Conservation (phyloP, 1,140 invertebrate genomes). For the Sogatella furcifera region DNA sequence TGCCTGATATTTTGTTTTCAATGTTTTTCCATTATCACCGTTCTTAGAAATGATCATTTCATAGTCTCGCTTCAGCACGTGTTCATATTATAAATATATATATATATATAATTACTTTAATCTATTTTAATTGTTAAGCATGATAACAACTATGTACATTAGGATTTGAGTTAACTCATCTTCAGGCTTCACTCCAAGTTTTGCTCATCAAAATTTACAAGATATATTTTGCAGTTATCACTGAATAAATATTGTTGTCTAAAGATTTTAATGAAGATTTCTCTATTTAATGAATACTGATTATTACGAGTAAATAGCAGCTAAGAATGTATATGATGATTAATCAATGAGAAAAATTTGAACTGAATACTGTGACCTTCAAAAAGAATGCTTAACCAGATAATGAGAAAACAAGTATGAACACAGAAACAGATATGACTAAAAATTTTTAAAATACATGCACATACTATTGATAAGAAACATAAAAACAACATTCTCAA, state of each 20-base stretch:
- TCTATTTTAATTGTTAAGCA: neutral
- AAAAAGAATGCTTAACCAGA: neutral
- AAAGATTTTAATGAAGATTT: neutral
- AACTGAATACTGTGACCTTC: neutral
- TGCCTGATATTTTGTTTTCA: neutral
- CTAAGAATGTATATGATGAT: neutral
- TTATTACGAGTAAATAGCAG: neutral
- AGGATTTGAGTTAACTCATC: neutral
- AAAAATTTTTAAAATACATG: neutral
- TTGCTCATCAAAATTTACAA: no score
- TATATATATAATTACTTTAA: neutral
- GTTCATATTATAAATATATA: neutral
- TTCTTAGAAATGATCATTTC: neutral
- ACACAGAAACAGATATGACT: neutral
- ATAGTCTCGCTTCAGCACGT: neutral
- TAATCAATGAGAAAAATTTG: neutral
- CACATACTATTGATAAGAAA: neutral
- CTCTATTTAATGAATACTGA: neutral
- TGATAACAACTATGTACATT: neutral
- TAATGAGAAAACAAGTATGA: neutral
- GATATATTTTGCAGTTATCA: neutral
- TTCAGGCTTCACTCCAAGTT: no score
- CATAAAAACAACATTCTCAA: neutral
- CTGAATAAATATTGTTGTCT: neutral
- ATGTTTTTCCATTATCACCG: neutral